These are phyloP conservation scores for Cariama cristata DNA, from an alignment of 2,113 vertebrate genomes.

Conservation along the genomic window DNA sequence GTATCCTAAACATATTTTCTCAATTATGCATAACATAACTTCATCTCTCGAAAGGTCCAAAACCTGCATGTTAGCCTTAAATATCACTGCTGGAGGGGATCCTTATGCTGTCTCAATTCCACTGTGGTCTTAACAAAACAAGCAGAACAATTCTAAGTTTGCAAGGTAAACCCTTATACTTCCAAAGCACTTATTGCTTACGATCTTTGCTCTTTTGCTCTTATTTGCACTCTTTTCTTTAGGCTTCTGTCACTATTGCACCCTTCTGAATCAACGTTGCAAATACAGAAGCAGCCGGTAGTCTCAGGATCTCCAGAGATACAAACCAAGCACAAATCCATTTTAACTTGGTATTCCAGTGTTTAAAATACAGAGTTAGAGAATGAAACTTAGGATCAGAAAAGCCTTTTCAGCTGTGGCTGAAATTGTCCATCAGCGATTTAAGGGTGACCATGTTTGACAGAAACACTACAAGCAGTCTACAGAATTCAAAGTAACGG, in stretches of 20 bases:
- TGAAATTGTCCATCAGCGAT: not conserved
- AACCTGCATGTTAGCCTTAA: not conserved
- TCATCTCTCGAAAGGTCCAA: not conserved
- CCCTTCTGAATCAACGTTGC: not conserved
- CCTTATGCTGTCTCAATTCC: not conserved
- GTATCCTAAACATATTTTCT: not conserved
- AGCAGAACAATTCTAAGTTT: not conserved
- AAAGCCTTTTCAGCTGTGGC: not conserved
- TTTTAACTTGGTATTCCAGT: not conserved
- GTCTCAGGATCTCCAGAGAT: not conserved
- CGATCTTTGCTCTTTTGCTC: not conserved
- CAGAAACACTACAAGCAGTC: not conserved
- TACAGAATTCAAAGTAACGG: not conserved
- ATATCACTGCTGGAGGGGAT: not conserved
- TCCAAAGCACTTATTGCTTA: not conserved
- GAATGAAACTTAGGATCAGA: not conserved
- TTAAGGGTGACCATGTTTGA: not conserved
- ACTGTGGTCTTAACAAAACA: not conserved
- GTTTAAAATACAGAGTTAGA: not conserved
- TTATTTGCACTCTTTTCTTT: not conserved
- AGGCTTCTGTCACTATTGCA: not conserved
- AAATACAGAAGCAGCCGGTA: not conserved
- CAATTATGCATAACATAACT: not conserved
- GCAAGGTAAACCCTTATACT: not conserved
- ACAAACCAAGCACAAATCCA: not conserved